Percentiles rank a stretch among this genome's conserved stretches.
These are phyloP conservation scores for Drosophila aldrichi DNA, from an alignment of 2,888 invertebrate species.

Conservation along the genomic window DNA sequence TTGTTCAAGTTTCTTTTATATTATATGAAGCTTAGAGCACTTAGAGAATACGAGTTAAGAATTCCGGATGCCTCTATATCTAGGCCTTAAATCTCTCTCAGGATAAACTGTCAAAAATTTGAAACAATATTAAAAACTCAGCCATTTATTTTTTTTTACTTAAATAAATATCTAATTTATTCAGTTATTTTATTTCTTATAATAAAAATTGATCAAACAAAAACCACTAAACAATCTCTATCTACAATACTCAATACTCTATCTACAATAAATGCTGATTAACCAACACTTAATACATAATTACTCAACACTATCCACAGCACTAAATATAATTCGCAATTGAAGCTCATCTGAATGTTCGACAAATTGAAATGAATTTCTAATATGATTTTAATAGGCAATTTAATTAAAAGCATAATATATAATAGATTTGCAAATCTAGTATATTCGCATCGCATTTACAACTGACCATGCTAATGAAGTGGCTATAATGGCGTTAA, in stretches of 20 bases:
- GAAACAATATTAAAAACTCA: too few species aligned
- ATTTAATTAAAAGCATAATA: constrained; percentile 5
- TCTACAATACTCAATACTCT: too few species aligned
- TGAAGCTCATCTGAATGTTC: not conserved
- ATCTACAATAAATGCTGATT: not conserved
- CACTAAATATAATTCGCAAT: not conserved
- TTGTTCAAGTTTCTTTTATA: too few species aligned
- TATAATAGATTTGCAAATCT: constrained; percentile 8
- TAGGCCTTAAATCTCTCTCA: too few species aligned
- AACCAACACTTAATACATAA: not conserved
- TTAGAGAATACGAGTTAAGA: too few species aligned
- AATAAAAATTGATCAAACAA: too few species aligned
- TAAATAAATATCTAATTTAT: too few species aligned
- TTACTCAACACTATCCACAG: not conserved
- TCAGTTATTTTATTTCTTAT: too few species aligned
- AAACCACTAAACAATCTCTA: not conserved
- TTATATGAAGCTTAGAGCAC: too few species aligned
- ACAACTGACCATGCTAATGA: constrained; percentile 48
- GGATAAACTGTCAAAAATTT: too few species aligned
- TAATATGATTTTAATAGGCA: constrained; percentile 1
- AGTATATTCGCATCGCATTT: constrained; percentile 25
- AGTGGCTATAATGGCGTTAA: constrained; percentile 73
- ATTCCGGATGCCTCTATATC: too few species aligned
- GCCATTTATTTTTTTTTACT: too few species aligned
- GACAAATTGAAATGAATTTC: not conserved